Conservation (phyloP, 1,140 invertebrate species). For the Sitodiplosis mosellana region DNA sequence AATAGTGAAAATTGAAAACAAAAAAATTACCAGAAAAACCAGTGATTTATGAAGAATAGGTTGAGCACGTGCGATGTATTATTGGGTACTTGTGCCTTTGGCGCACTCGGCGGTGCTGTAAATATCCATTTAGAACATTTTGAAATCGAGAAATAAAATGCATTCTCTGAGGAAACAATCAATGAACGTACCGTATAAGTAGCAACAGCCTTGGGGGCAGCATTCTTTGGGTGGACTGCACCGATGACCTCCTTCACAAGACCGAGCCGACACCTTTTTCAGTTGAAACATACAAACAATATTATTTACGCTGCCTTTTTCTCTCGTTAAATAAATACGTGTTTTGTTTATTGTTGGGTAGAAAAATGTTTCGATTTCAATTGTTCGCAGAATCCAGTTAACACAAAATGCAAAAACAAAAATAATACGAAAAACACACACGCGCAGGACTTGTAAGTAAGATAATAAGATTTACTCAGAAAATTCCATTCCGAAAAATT, state of each 20-base stretch:
- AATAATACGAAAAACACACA: not conserved
- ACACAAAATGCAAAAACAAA: not conserved
- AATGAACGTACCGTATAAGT: constrained; percentile 20
- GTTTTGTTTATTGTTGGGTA: not conserved
- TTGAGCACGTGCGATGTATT: constrained; percentile 25
- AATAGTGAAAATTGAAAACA: not conserved
- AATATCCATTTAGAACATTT: not conserved
- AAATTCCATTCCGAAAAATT: no score
- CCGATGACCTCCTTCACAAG: constrained; percentile 33
- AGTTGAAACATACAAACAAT: not conserved
- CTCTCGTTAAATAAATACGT: not conserved
- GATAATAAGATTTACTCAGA: not conserved
- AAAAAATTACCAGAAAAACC: constrained; percentile 27
- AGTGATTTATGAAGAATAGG: constrained; percentile 31
- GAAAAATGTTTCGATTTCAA: no score
- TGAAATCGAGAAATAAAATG: no score
- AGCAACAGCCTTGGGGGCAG: constrained; percentile 53
- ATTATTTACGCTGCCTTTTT: not conserved
- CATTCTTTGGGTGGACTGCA: constrained; percentile 51
- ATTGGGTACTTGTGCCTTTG: constrained; percentile 25
- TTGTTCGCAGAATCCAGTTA: not conserved
- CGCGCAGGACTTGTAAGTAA: no score
- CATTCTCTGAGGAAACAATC: no score
- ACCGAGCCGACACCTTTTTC: constrained; percentile 18
- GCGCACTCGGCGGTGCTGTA: constrained; percentile 28